Evolutionary conservation across 2,888 invertebrate genomes (phyloP).

Genomic region (Spisula solida): DNA sequence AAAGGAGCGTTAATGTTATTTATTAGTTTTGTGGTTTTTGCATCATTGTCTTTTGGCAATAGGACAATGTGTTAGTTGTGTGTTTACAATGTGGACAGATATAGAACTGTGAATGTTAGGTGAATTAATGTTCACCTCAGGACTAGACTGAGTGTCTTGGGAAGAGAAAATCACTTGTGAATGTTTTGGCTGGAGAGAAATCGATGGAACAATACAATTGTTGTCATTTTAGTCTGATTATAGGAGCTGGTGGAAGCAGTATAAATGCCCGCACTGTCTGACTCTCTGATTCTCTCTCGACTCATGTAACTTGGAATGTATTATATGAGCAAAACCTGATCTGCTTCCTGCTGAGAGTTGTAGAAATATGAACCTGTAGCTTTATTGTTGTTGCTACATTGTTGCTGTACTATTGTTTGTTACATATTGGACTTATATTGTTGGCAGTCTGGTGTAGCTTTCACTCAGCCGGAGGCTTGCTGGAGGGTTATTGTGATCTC

Average conservation of each 20-base stretch:
- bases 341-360: neutral
- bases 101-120: neutral
- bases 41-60: no score
- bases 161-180: neutral
- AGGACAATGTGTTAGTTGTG: no score
- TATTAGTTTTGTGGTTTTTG: neutral
- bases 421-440: neutral
- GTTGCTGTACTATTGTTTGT: neutral
- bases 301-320: neutral
- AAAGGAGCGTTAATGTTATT: neutral
- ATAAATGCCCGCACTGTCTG: neutral
- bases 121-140: neutral
- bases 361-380: neutral
- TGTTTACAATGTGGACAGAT: neutral
- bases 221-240: constrained; percentile 28
- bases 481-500: no score
- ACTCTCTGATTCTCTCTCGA: neutral
- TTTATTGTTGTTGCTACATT: neutral
- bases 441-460: no score
- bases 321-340: constrained; percentile 12
- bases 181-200: constrained; percentile 13
- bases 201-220: constrained; percentile 16
- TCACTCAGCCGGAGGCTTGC: no score
- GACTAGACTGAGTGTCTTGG: neutral
- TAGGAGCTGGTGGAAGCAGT: neutral